Evolutionary conservation across 2,113 vertebrate genomes (phyloP).

Genomic region (Daphoenositta chrysoptera): DNA sequence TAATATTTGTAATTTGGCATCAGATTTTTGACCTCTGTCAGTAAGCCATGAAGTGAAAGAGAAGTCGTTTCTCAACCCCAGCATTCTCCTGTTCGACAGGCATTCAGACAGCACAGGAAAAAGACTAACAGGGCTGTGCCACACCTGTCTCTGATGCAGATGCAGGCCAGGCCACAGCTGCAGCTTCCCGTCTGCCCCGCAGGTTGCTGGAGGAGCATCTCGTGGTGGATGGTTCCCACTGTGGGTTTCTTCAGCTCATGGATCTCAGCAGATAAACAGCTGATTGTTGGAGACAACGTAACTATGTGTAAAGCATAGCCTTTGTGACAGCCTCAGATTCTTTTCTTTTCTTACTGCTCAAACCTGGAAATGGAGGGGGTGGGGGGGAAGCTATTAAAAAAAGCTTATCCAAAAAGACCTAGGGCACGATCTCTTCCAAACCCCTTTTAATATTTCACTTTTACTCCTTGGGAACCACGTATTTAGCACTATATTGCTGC

Average conservation of each 20-base stretch:
- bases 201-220: not conserved
- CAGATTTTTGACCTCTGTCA: not conserved
- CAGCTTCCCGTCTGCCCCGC: not conserved
- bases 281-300: not conserved
- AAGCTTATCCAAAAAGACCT: not conserved
- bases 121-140: not conserved
- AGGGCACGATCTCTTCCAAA: not conserved
- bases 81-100: not conserved
- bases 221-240: not conserved
- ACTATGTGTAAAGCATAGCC: not conserved
- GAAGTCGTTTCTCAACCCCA: not conserved
- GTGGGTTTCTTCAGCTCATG: not conserved
- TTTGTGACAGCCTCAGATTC: not conserved
- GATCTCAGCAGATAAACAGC: not conserved
- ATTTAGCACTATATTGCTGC: not conserved
- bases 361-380: not conserved
- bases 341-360: not conserved
- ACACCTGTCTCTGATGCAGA: not conserved
- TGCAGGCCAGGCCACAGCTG: not conserved
- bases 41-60: not conserved
- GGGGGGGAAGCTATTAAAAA: not conserved
- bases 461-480: not conserved
- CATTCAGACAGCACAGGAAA: not conserved
- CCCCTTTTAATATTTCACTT: rapidly evolving
- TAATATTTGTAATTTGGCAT: not conserved